Evolutionary conservation across 1,140 invertebrate genomes (phyloP), one percentile per base, ranked within the genome.

Genomic region (Drosophila persimilis): DNA sequence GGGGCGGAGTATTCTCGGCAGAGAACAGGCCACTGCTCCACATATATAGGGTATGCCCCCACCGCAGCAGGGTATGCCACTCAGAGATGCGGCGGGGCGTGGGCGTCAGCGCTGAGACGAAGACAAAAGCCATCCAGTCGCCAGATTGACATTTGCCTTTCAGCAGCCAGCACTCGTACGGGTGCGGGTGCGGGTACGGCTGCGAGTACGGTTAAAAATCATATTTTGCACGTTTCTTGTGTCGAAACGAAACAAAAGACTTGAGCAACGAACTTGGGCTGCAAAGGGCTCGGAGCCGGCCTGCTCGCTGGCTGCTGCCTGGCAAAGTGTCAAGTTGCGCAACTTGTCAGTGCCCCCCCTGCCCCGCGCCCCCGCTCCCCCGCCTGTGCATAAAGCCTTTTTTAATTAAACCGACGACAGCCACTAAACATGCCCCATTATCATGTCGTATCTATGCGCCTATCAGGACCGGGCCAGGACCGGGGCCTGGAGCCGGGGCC

Each of bases 401-500:
- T 85, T 85, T 85, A 85, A 85, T 85, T 85, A 85, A 85, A 74
- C 81, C 72, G 64, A 81, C 77, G 83, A 88, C 78, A 75, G 74
- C 71, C 78, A 83, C 84, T 88, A 88, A 88, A 88, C 83, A 88
- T 88, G 83, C 78, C 66, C 84, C 84, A 88, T 88, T 88, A 88
- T 88, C 83, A 73, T 88, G 76, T 84, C 76, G 84, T 88, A 88
- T 88, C 84, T 88, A 77, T 81, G 84, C 61, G 75, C 74, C 83
- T 88, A 77, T 77, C 77, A 29, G 43, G 59, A 17, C 20, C 45
- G n/a, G 29, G 57, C 47, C 44, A 72, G 58, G 71, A 73, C 55
- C 48, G 53, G 39, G 43, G n/a, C 31, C 31, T 26, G 24, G 24
- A 17, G 0, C 24, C 24, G 24, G 24, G 24, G 60, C 63, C 52